Percentiles rank a stretch among this genome's conserved stretches.
phyloP scores from a whole-genome alignment of 2,113 vertebrate species.

The Rhinoderma darwinii region DNA sequence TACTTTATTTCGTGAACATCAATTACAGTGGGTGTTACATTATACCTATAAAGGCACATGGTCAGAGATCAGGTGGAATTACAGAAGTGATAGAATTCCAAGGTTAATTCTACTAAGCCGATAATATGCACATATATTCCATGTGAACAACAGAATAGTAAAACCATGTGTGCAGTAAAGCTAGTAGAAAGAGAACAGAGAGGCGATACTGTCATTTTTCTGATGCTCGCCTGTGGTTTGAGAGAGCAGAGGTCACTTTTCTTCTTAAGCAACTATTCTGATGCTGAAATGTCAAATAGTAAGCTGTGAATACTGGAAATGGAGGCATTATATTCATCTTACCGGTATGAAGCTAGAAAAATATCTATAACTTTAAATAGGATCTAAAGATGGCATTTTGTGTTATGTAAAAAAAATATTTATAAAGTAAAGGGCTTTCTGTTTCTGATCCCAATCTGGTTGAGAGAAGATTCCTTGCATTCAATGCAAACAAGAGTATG shows the following conservation, averaged over 20 bases:
- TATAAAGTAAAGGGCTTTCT: background rate
- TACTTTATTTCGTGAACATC: too few relatives aligned
- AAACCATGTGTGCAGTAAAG: background rate
- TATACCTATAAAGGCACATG: background rate
- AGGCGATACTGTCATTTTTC: background rate
- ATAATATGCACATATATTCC: background rate
- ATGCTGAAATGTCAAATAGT: constrained; percentile 13
- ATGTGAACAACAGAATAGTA: background rate
- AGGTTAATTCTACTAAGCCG: background rate
- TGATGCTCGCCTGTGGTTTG: background rate
- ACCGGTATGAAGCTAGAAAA: background rate
- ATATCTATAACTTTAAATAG: background rate
- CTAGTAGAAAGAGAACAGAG: background rate
- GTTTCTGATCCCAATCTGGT: background rate
- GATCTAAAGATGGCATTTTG: background rate
- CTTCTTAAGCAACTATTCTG: background rate
- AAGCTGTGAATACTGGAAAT: background rate
- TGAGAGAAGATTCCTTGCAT: background rate
- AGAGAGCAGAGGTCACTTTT: background rate
- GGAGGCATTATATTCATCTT: background rate
- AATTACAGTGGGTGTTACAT: too few relatives aligned
- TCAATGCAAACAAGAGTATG: too few relatives aligned
- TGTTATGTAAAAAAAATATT: background rate
- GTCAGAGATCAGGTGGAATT: background rate
- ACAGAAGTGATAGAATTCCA: background rate